These are phyloP conservation scores for Seira sanloemensis DNA, from an alignment of 2,888 invertebrate genomes.

Conservation along the genomic window DNA sequence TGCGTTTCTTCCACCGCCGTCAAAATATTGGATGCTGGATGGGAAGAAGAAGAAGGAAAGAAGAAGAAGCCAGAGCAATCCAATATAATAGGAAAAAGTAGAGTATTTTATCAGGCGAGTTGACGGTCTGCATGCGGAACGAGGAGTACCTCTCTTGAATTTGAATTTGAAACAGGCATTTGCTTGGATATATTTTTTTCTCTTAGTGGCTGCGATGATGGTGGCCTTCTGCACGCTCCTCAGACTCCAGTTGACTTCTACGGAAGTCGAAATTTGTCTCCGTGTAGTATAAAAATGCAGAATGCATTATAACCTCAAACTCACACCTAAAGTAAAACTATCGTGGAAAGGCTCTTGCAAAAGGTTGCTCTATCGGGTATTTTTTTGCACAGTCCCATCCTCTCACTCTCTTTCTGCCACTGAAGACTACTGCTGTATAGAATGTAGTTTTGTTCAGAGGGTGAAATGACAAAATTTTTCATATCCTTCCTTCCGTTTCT, in stretches of 20 bases:
- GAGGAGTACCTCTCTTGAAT: conserved; percentile 54
- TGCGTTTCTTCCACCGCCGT: not conserved
- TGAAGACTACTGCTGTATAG: not conserved
- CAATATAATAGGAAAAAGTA: conserved; percentile 15
- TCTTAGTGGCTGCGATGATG: conserved; percentile 15
- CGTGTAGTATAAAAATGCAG: not conserved
- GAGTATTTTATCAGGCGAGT: conserved; percentile 42
- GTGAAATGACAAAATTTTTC: conserved; percentile 17
- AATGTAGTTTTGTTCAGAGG: not conserved
- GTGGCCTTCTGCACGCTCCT: conserved; percentile 2
- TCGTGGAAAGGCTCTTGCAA: conserved; percentile 14
- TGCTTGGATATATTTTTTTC: not conserved
- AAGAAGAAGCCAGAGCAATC: conserved; percentile 15
- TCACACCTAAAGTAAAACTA: conserved; percentile 15
- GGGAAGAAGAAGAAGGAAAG: not conserved
- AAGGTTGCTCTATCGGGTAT: not conserved
- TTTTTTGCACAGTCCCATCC: conserved; percentile 2
- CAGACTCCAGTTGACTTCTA: conserved; percentile 49
- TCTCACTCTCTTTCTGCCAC: not conserved
- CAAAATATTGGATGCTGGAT: not conserved
- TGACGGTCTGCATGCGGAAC: conserved; percentile 58
- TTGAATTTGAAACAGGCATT: conserved; percentile 56
- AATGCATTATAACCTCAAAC: conserved; percentile 11
- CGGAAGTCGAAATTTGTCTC: conserved; percentile 12
- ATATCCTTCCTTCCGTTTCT: not conserved